Evolutionary conservation across 2,113 vertebrate genomes (phyloP).

Genomic region (Struthidea cinerea): DNA sequence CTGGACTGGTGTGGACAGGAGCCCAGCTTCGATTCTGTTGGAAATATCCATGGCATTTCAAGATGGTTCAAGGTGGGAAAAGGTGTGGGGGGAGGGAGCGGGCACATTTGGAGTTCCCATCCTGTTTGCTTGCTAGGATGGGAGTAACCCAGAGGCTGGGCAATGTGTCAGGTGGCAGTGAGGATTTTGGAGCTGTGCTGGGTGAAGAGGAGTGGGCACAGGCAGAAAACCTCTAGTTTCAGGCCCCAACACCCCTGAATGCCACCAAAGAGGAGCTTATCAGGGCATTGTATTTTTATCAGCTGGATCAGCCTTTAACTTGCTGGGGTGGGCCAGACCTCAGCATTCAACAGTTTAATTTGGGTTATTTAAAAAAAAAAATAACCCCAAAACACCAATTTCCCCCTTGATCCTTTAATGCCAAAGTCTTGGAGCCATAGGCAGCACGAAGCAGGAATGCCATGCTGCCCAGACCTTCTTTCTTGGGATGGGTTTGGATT

Average conservation of each 20-base stretch:
- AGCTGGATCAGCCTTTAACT: background rate
- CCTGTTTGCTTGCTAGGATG: background rate
- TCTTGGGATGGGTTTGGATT: background rate
- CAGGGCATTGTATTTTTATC: background rate
- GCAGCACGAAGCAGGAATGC: background rate
- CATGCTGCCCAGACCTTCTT: background rate
- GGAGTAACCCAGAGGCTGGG: background rate
- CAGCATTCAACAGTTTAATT: background rate
- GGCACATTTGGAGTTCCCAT: background rate
- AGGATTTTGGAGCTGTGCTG: background rate
- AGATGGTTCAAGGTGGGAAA: background rate
- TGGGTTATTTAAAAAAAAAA: background rate
- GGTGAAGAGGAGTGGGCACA: background rate
- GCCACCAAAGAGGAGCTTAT: background rate
- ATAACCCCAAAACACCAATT: background rate
- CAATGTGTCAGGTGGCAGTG: background rate
- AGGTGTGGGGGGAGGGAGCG: background rate
- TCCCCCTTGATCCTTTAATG: background rate
- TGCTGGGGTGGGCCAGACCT: background rate
- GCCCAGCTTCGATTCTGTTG: background rate
- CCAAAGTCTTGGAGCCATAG: rapidly evolving
- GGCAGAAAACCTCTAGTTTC: background rate
- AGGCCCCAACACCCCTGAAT: background rate
- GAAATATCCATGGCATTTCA: conserved; percentile 10
- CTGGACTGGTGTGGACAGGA: background rate